Evolutionary conservation across 35 echinoderm and acorn worm species (phyloP).

Genomic region (Patiria miniata): DNA sequence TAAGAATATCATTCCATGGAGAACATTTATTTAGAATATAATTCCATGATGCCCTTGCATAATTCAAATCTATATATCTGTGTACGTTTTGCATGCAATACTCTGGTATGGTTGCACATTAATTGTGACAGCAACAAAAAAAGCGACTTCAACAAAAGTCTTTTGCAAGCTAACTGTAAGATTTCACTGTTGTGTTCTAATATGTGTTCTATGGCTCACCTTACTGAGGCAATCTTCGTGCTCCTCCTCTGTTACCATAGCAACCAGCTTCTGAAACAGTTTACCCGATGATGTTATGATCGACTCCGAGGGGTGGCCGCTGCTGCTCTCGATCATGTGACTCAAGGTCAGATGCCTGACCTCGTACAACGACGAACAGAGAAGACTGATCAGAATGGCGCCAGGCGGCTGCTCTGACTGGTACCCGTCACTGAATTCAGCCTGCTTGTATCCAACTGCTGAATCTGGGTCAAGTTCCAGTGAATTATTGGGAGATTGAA

Average conservation of each 20-base stretch:
- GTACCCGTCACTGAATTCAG: not conserved
- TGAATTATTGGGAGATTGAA: not conserved
- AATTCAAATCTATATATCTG: no score
- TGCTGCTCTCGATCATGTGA: constrained; percentile 19
- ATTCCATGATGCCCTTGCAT: no score
- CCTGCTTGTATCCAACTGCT: not conserved
- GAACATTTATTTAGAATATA: no score
- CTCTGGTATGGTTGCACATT: no score
- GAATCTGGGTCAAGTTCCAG: not conserved
- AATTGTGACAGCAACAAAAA: no score
- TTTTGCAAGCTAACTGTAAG: no score
- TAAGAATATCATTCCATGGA: no score
- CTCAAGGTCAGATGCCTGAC: constrained; percentile 34
- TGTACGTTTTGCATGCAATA: no score
- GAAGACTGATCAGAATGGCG: constrained; percentile 5
- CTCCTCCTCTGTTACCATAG: constrained; percentile 35
- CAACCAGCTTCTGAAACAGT: constrained; percentile 10
- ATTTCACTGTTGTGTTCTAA: no score
- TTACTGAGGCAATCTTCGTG: constrained; percentile 26
- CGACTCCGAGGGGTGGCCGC: not conserved
- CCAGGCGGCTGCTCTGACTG: not conserved
- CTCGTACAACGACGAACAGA: constrained; percentile 35
- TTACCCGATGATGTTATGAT: not conserved
- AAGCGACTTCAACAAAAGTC: no score
- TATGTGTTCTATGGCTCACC: no score